Evolutionary conservation across 2,113 vertebrate genomes (phyloP), one percentile per base, ranked within the genome.

Genomic region (Lophotis ruficrista): DNA sequence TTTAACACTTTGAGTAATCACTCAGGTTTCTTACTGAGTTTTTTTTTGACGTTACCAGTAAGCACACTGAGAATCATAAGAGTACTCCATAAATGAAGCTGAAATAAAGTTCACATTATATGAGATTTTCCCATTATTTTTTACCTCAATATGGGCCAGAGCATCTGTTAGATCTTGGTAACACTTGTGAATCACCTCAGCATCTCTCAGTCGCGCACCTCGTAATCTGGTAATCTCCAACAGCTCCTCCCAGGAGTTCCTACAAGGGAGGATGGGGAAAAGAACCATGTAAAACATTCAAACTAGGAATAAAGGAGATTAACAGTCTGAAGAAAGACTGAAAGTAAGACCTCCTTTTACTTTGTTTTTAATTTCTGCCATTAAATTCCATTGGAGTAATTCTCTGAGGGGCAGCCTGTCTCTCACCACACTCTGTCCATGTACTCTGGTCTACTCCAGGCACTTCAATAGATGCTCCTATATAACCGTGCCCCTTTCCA

Each of bases 201-300:
- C 98, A 58, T 95, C 97, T 93, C 76, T 93, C 71, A 99, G 98
- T 60, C 31, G 91, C 64, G 93, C 93, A 66, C 98, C 97, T 73
- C 93, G 97, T 80, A 97, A 94, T 53, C 95, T 97, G 62, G 98
- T 98, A 62, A 98, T 87, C 75, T 92, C 93, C 89, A 98, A 96
- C 82, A 99, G 84, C n/a, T 98, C 98, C 14, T 98, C 97, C 99
- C 99, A 99, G 86, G 97, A 97, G 58, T 97, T 97, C 89, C 99
- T 99, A 80, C 8, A 68, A 61, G 25, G 33, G 2, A 82, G 12
- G 3, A 61, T 20, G 14, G 19, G 38, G 30, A 50, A 75, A 87
- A 85, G 16, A 71, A 35, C 12, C 35, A 80, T 3, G 10, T 27
- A 62, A 92, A 86, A 64, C 23, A 71, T 27, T 50, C 24, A 51